Percentiles rank a stretch among this genome's conserved stretches.
phyloP scores from a whole-genome alignment of 2,113 vertebrate genomes.

The Rana temporaria region DNA sequence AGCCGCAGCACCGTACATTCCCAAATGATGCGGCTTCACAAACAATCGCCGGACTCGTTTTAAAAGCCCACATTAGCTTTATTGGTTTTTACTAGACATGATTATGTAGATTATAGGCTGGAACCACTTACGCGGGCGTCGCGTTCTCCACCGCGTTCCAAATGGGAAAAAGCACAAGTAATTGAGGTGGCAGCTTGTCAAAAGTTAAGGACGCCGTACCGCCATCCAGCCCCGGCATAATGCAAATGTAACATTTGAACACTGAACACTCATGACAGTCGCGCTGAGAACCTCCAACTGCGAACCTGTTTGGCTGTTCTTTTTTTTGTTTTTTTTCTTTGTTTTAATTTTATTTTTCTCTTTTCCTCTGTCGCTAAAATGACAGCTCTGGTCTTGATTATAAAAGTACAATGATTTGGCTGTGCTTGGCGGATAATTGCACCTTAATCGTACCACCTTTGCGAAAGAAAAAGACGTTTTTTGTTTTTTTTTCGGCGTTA shows the following conservation, averaged over 20 bases:
- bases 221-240: constrained; percentile 36
- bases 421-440: constrained; percentile 35
- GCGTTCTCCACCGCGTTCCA: constrained; percentile 8
- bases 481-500: too few relatives aligned
- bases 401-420: constrained; percentile 46
- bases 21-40: too few relatives aligned
- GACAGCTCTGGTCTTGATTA: constrained; percentile 40
- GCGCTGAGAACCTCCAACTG: constrained; percentile 15
- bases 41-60: not conserved
- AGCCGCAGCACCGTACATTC: too few relatives aligned
- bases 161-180: constrained; percentile 42
- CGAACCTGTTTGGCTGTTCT: constrained; percentile 17
- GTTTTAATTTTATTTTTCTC: not conserved
- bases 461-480: not conserved
- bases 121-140: constrained; percentile 15
- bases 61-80: not conserved
- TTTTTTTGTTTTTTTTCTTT: not conserved
- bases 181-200: constrained; percentile 36
- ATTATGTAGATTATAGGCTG: constrained; percentile 48
- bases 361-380: constrained; percentile 16
- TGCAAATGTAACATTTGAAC: constrained; percentile 7
- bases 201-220: constrained; percentile 31
- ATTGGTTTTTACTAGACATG: constrained; percentile 28
- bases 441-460: constrained; percentile 19
- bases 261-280: constrained; percentile 31